These are phyloP conservation scores for Botrylloides violaceus DNA, from an alignment of 23 tunicate genomes.

Conservation along the genomic window DNA sequence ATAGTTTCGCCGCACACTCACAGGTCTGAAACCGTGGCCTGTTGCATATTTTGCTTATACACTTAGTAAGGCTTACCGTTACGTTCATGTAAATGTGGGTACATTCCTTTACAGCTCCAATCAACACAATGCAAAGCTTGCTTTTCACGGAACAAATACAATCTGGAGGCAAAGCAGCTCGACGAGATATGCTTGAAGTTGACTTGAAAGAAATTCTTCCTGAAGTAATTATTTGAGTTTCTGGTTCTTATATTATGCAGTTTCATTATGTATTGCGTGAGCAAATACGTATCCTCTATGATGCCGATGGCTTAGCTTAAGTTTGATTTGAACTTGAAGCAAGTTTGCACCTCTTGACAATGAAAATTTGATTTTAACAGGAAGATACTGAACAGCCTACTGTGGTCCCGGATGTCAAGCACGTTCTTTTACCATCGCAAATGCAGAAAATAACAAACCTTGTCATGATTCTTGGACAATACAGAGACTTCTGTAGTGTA, in stretches of 20 bases:
- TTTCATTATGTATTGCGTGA: too few relatives aligned
- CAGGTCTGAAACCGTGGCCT: too few relatives aligned
- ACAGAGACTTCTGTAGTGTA: constrained; percentile 49
- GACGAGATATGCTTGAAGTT: constrained; percentile 50
- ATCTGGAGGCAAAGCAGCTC: constrained; percentile 52
- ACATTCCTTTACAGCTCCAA: constrained; percentile 40
- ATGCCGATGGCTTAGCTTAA: too few relatives aligned
- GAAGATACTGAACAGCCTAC: constrained; percentile 11
- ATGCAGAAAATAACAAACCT: constrained; percentile 55
- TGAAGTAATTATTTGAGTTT: too few relatives aligned
- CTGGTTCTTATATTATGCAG: too few relatives aligned
- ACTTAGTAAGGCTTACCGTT: too few relatives aligned
- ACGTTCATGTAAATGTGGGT: too few relatives aligned
- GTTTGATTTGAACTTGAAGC: too few relatives aligned
- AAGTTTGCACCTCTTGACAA: too few relatives aligned
- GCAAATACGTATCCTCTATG: too few relatives aligned
- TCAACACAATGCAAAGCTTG: constrained; percentile 88
- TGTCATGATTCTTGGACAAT: constrained; percentile 56
- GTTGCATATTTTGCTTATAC: too few relatives aligned
- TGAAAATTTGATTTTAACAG: constrained; percentile 1
- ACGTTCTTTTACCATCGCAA: constrained; percentile 75
- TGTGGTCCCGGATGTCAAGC: constrained; percentile 14
- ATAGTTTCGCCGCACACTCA: neutral
- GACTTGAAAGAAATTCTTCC: constrained; percentile 26
- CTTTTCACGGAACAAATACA: constrained; percentile 66